Base-by-base conservation (phyloP, 2,113 vertebrate species). In the Cyphomyrus plagiostoma region DNA sequence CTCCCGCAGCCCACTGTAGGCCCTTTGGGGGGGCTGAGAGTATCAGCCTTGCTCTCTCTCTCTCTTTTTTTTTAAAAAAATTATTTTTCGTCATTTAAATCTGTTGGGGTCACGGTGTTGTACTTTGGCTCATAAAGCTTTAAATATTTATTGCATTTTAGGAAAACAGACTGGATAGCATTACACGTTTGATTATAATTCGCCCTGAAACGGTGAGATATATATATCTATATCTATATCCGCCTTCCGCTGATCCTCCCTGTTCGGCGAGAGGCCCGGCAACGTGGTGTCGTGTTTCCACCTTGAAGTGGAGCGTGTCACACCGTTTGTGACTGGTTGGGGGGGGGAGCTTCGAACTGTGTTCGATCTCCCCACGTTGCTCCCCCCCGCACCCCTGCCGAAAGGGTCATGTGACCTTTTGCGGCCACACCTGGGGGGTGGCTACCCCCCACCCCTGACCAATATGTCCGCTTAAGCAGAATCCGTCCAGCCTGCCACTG, bases 401-500 rank as follows among this genome's bases (percentile, higher is more conserved):
- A 4, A 13, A 26, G 42, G 17, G 42, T n/a, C 56, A 45, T 77
- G 13, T 77, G 70, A 77, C 70, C 58, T 66, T 66, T 11, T 11
- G n/a, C 1, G 35, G 9, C 13, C 8, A 1, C 13, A 70, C 66
- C 26, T 21, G 70, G n/a, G 26, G 4, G 70, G 11, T n/a, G 5
- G 30, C 15, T 45, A 74, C 13, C 13, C 70, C 48, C 48, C 1
- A 35, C 70, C 35, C 35, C 30, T 0, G 21, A 35, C 9, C 19
- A 19, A 58, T 17, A n/a, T 56, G 87, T 42, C 30, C 1, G 56
- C 26, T 6, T 77, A 35, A 17, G 15, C 35, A 39, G 70, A 62
- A 56, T 23, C 35, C 90, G 90, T 87, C 89, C 90, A 89, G 83
- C 70, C 58, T 90, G 90, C 26, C 90, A 93, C 93, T 91, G 95